phyloP scores from a whole-genome alignment of 92 coral and sea anemone species.

The Virgularia gustaviana region DNA sequence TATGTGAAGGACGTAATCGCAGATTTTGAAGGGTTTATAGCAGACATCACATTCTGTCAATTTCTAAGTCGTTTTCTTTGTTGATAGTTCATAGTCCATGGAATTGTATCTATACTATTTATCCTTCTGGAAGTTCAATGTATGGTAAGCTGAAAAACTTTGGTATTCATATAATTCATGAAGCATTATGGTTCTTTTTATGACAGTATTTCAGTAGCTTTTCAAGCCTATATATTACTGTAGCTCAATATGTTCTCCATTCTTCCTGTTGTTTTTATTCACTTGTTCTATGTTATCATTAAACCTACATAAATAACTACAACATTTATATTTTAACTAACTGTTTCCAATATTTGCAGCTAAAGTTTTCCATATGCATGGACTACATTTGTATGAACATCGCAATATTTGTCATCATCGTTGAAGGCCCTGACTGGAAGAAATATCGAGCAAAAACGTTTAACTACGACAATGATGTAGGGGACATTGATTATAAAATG shows the following conservation, averaged over 20 bases:
- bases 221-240: too few species aligned
- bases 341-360: conserved; percentile 1
- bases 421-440: conserved; percentile 29
- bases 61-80: not conserved
- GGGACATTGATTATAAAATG: conserved; percentile 6
- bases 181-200: too few species aligned
- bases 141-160: conserved; percentile 5
- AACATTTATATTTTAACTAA: too few species aligned
- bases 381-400: conserved; percentile 16
- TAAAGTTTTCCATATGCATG: conserved; percentile 11
- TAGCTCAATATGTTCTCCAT: too few species aligned
- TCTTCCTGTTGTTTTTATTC: too few species aligned
- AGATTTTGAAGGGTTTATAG: too few species aligned
- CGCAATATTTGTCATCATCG: conserved; percentile 9
- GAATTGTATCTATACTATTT: not conserved
- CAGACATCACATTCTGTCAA: too few species aligned
- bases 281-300: too few species aligned
- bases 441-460: conserved; percentile 3
- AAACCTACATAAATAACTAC: too few species aligned
- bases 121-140: not conserved
- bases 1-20: too few species aligned
- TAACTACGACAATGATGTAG: not conserved
- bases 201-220: too few species aligned
- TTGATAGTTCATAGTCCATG: conserved; percentile 13
- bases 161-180: too few species aligned